These are phyloP conservation scores for Atethmia centrago DNA, from an alignment of 2,888 invertebrate genomes.

Conservation along the genomic window DNA sequence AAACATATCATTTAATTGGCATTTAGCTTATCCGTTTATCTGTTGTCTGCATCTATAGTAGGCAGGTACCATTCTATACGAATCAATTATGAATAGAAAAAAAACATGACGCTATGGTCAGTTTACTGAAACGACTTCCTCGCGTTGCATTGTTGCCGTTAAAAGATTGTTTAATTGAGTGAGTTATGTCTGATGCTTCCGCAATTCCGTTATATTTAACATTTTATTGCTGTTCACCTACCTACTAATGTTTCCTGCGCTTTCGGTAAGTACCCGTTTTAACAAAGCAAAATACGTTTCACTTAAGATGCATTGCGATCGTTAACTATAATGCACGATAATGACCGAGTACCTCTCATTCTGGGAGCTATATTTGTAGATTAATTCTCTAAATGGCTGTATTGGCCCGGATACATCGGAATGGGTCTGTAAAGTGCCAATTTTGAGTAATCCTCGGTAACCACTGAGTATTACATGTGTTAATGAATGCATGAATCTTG, in stretches of 20 bases:
- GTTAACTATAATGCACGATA: conserved; percentile 64
- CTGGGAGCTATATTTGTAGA: conserved; percentile 46
- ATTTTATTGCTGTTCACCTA: conserved; percentile 70
- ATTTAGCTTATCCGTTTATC: conserved; percentile 65
- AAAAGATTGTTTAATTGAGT: conserved; percentile 75
- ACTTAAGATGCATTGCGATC: conserved; percentile 60
- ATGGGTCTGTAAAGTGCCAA: conserved; percentile 41
- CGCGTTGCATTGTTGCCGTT: conserved; percentile 67
- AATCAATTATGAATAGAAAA: conserved; percentile 54
- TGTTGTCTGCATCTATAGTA: conserved; percentile 35
- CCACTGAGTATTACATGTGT: conserved; percentile 26
- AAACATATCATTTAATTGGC: conserved; percentile 67
- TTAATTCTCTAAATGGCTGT: conserved; percentile 49
- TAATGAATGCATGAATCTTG: conserved; percentile 14
- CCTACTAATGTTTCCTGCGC: conserved; percentile 75
- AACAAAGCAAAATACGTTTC: conserved; percentile 66
- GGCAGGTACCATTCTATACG: conserved; percentile 5
- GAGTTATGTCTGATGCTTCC: conserved; percentile 75
- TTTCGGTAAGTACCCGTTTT: conserved; percentile 71
- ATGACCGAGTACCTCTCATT: conserved; percentile 51
- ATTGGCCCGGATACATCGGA: conserved; percentile 55
- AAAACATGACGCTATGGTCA: conserved; percentile 71
- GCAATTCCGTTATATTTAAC: conserved; percentile 74
- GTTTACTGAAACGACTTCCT: conserved; percentile 77
- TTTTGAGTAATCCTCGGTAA: conserved; percentile 48